Percentiles rank a stretch among this genome's conserved stretches.
phyloP scores from a whole-genome alignment of 2,797 vertebrate species.

The Hybognathus amarus region DNA sequence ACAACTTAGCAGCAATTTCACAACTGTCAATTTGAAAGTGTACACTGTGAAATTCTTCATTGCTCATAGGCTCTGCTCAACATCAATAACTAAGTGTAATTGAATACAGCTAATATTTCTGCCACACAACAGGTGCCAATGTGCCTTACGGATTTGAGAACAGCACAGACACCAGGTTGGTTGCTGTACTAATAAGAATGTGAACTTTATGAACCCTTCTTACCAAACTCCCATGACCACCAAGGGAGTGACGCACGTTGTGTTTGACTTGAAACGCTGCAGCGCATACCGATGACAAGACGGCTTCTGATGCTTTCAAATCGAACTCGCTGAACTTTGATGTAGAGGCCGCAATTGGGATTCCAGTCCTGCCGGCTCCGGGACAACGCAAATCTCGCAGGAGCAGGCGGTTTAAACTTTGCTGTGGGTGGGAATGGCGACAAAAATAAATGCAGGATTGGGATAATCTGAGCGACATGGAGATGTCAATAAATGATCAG shows the following conservation, averaged over 20 bases:
- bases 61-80: not conserved
- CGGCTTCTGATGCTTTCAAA: not conserved
- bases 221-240: not conserved
- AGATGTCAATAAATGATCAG: too few relatives aligned
- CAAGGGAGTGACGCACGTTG: not conserved
- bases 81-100: not conserved
- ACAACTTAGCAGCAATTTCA: not conserved
- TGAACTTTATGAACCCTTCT: not conserved
- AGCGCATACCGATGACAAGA: not conserved
- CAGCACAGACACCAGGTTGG: not conserved
- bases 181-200: not conserved
- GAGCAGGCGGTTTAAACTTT: too few relatives aligned
- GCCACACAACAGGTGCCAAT: constrained; percentile 13
- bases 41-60: not conserved
- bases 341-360: too few relatives aligned
- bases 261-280: not conserved
- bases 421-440: too few relatives aligned
- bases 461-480: too few relatives aligned
- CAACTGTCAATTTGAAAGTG: not conserved
- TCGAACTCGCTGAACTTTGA: not conserved
- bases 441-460: too few relatives aligned
- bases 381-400: too few relatives aligned
- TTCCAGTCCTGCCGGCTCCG: too few relatives aligned
- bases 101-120: not conserved
- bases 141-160: not conserved